Conservation (phyloP, 1,140 invertebrate genomes). For the Atopsyche davidsoni region DNA sequence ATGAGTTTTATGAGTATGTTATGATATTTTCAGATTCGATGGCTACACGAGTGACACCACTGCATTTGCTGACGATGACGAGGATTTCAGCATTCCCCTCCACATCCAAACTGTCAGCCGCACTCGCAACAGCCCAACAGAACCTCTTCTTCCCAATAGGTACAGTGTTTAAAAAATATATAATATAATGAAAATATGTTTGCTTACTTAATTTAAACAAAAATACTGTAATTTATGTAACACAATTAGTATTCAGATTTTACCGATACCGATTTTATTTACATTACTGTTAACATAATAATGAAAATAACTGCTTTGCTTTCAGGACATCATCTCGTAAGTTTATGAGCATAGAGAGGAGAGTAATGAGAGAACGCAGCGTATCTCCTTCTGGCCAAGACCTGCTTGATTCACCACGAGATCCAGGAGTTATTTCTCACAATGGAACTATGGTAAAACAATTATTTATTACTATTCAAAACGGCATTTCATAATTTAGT, state of each 20-base stretch:
- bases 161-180: slow-evolving; percentile 8
- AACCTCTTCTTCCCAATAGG: slow-evolving; percentile 32
- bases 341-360: slow-evolving; percentile 48
- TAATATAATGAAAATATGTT: too few species aligned
- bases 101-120: slow-evolving; percentile 56
- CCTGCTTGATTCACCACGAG: slow-evolving; percentile 28
- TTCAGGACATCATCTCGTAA: slow-evolving; percentile 57
- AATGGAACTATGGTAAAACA: slow-evolving; percentile 27
- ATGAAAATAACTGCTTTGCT: slow-evolving; percentile 52
- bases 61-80: slow-evolving; percentile 65
- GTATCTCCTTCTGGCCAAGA: slow-evolving; percentile 35
- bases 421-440: slow-evolving; percentile 16
- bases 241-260: too few species aligned
- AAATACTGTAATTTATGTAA: neutral
- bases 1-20: too few species aligned
- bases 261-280: too few species aligned
- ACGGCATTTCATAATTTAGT: neutral
- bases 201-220: too few species aligned
- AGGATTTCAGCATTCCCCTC: slow-evolving; percentile 58
- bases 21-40: slow-evolving; percentile 44
- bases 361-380: slow-evolving; percentile 46
- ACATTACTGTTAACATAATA: too few species aligned
- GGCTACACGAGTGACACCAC: slow-evolving; percentile 74
- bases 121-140: slow-evolving; percentile 25
- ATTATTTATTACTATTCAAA: neutral